phyloP scores from a whole-genome alignment of 1,140 invertebrate genomes.

The Drosophila kepulauana region DNA sequence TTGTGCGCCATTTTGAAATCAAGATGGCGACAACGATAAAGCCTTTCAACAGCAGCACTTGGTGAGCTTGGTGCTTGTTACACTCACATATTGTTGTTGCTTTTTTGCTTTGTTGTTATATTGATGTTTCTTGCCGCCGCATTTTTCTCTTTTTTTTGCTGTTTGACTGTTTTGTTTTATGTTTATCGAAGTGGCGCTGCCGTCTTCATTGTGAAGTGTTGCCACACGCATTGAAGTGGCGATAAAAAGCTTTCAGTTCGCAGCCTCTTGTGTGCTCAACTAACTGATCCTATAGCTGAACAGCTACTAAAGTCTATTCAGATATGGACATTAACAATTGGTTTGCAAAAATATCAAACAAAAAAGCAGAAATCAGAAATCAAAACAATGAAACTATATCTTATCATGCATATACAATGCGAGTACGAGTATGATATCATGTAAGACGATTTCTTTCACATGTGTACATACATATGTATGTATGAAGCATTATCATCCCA shows the following conservation, averaged over 20 bases:
- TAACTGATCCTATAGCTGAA: conserved; percentile 45
- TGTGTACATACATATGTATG: conserved; percentile 23
- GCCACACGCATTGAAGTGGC: conserved; percentile 24
- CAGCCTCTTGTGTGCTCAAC: conserved; percentile 31
- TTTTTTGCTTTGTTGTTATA: background rate
- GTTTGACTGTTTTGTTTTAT: conserved; percentile 17
- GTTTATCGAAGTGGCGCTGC: conserved; percentile 20
- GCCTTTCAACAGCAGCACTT: conserved; percentile 30
- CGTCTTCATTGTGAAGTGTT: conserved; percentile 12
- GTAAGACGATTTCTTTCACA: conserved; percentile 52
- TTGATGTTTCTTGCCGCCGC: conserved; percentile 24
- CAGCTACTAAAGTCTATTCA: conserved; percentile 34
- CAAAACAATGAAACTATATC: conserved; percentile 66
- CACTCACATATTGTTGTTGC: conserved; percentile 11
- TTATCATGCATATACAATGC: conserved; percentile 55
- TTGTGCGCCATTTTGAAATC: conserved; percentile 60
- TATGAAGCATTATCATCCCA: conserved; percentile 62
- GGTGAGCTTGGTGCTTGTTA: background rate
- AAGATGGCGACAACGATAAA: conserved; percentile 60
- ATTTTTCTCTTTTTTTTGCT: conserved; percentile 18
- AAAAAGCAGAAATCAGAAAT: conserved; percentile 24
- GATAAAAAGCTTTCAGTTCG: conserved; percentile 2
- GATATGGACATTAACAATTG: conserved; percentile 32
- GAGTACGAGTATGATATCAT: conserved; percentile 58
- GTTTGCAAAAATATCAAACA: conserved; percentile 31